Percentiles rank a stretch among this genome's conserved stretches.
phyloP scores from a whole-genome alignment of 2,797 vertebrate species.

The Garrulus glandarius region DNA sequence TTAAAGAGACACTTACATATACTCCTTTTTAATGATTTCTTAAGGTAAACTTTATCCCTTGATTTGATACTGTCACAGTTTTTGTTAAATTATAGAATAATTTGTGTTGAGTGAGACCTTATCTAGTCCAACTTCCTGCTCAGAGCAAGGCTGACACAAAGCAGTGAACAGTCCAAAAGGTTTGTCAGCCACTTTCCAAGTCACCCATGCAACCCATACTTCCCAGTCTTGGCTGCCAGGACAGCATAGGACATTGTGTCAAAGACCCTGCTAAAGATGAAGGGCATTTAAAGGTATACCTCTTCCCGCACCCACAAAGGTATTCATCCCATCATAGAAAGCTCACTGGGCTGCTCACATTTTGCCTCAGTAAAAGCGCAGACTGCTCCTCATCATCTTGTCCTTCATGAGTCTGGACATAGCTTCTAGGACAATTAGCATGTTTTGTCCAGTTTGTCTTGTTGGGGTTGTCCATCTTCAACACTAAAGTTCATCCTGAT shows the following conservation, averaged over 20 bases:
- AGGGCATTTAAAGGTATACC: neutral
- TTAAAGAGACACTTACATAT: neutral
- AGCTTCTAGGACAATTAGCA: neutral
- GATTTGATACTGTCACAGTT: neutral
- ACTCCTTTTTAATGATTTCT: neutral
- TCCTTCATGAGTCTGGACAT: neutral
- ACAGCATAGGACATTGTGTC: neutral
- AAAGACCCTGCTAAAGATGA: neutral
- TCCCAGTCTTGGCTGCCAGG: neutral
- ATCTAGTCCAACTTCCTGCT: neutral
- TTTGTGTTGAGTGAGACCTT: neutral
- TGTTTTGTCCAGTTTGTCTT: neutral
- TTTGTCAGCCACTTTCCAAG: neutral
- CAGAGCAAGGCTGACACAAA: neutral
- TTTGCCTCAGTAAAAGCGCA: neutral
- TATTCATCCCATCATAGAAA: neutral
- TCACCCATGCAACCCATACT: neutral
- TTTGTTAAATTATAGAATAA: neutral
- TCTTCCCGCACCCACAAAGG: neutral
- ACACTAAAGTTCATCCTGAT: neutral
- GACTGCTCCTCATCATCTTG: neutral
- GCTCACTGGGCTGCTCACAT: neutral
- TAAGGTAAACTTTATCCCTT: neutral
- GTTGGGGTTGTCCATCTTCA: neutral
- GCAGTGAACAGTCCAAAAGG: neutral